Evolutionary conservation across 92 coral and sea anemone species (phyloP), one percentile per base, ranked within the genome.

Genomic region (Palythoa grandis): DNA sequence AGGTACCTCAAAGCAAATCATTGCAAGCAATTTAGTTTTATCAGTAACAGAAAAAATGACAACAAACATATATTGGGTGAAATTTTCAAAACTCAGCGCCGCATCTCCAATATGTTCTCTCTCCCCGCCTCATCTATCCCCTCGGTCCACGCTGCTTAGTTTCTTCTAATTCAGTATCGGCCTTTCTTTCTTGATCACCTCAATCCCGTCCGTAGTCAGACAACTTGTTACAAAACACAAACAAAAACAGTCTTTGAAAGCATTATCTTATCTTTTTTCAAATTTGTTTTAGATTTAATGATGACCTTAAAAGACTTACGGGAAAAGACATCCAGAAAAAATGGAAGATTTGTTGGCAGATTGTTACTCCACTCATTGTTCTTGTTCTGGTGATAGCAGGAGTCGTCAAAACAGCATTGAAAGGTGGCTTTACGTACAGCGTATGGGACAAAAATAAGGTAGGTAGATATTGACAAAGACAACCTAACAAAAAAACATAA

Each of bases 301-400:
- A 97, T 74, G 99, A 97, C 85, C 47, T 97, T 40, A 53, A 77
- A 38, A 68, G 86, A 14, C 87, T 93, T 89, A 93, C 95, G 9
- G 96, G 96, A 37, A 90, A 92, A 74, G 89, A 83, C 7, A 77
- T 93, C 29, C 83, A 74, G 15, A 91, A 87, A 76, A 87, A 91
- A 68, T 97, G 99, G 99, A 90, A 92, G 40, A 56, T 95, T 58
- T 97, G 98, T 73, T 97, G 99, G 99, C 95, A 93, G 67, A 85
- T 88, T 77, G 39, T 97, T n/a, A 95, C 99, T 52, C 99, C 99
- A 9, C 54, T 97, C 2, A 89, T 95, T 60, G 89, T 94, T n/a
- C 82, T 97, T 4, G 85, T 93, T 52, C 87, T 97, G 16, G 90
- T 97, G 35, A 87, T 78, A 19, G 96, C 96, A 66, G 94, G 95